Evolutionary conservation across 1,140 invertebrate species (phyloP), one percentile per base, ranked within the genome.

Genomic region (Lepidurus packardi): DNA sequence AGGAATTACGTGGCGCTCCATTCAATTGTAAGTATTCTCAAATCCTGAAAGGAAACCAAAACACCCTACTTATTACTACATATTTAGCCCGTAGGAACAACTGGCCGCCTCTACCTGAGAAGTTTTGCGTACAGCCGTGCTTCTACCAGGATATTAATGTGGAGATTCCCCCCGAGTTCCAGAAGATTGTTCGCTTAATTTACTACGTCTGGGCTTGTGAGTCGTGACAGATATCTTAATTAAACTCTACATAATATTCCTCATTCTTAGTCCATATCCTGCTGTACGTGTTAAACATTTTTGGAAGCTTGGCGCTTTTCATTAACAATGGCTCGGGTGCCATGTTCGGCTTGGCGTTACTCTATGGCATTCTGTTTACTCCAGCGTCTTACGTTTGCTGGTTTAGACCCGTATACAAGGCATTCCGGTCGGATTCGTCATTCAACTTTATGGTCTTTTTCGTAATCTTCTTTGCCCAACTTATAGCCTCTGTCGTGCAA

Each of bases 401-500:
- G 98, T 97, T 93, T 83, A 86, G 93, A 84, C 93, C 93, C 73
- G 88, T 92, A 9, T 95, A 95, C 84, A 94, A 94, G 85, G 93
- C 93, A 79, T 94, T 94, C 86, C 91, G 95, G 81, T 94, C 92
- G 83, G 98, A 99, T 87, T 98, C 95, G 82, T 99, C 97, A 1
- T 97, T 99, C 88, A 99, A 98, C 86, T 99, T 99, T 85, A 99
- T 99, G 94, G 93, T 99, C 42, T 99, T 98, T 88, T 99, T 99
- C 89, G 98, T 99, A 84, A 92, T 99, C 80, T 98, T 98, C 86
- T 97, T 98, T 87, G 96, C 98, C 87, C 98, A 99, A 92, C 92
- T 96, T 82, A 88, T 97, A 75, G 91, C 98, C 76, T 93, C 93
- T 73, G 84, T 94, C 74, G 89, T 98, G 73, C 94, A 97, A 87